A percentile compares a stretch with the other conserved stretches of the same genome.
Conservation (phyloP, 2,797 vertebrate species). For the Sphaeramia orbicularis region DNA sequence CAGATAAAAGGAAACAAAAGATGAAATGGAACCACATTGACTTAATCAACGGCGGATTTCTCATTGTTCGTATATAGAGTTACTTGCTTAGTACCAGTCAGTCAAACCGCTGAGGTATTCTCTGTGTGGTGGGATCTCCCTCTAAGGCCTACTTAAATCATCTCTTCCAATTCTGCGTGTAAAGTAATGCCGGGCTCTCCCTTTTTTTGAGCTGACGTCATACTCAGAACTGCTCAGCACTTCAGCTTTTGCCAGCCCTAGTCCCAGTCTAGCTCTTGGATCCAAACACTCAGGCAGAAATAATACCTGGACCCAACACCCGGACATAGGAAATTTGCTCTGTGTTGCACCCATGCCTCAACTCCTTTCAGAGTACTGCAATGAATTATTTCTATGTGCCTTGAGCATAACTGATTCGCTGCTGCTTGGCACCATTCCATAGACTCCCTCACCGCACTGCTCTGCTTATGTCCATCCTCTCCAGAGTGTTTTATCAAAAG, state of each 20-base stretch:
- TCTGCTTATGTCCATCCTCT: constrained; percentile 54
- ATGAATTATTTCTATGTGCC: constrained; percentile 80
- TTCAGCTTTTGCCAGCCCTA: constrained; percentile 8
- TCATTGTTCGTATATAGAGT: constrained; percentile 1
- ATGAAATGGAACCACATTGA: constrained; percentile 32
- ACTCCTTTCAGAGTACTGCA: constrained; percentile 63
- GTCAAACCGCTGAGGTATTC: constrained; percentile 17
- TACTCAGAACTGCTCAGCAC: constrained; percentile 6
- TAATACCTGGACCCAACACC: constrained; percentile 34
- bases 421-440: constrained; percentile 67
- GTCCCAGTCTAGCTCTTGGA: constrained; percentile 12
- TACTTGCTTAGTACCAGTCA: constrained; percentile 24
- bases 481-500: constrained; percentile 47
- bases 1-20: constrained; percentile 5
- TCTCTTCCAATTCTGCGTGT: constrained; percentile 5
- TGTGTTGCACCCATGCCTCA: constrained; percentile 54
- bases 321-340: constrained; percentile 50
- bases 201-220: constrained; percentile 29
- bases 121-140: constrained; percentile 20
- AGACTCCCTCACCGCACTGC: constrained; percentile 50
- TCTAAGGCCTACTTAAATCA: constrained; percentile 15
- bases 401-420: constrained; percentile 76
- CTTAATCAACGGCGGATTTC: constrained; percentile 14
- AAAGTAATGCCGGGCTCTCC: constrained; percentile 3
- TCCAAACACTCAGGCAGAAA: constrained; percentile 37